Evolutionary conservation across 2,888 invertebrate genomes (phyloP).

Genomic region (Drosophila phalerata): DNA sequence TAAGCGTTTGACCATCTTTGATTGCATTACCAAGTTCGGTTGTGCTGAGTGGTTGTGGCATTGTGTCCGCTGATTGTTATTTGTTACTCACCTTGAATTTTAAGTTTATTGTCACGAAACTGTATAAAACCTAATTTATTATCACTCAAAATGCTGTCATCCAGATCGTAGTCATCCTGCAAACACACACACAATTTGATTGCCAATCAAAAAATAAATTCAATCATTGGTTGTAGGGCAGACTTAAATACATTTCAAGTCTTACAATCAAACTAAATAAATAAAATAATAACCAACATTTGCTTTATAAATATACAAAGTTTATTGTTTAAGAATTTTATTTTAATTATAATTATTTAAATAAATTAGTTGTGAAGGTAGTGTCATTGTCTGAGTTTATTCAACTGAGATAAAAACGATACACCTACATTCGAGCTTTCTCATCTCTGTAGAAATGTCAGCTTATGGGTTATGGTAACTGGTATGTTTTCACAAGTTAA

Average conservation of each 20-base stretch:
- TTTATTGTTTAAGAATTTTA: too few species aligned
- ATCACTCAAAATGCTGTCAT: constrained; percentile 84
- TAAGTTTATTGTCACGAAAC: constrained; percentile 85
- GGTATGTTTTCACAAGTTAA: constrained; percentile 23
- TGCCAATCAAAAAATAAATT: constrained; percentile 39
- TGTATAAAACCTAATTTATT: constrained; percentile 85
- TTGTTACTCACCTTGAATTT: constrained; percentile 84
- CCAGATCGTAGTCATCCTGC: constrained; percentile 85
- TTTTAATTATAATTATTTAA: too few species aligned
- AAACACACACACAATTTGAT: constrained; percentile 38
- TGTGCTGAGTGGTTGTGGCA: constrained; percentile 31
- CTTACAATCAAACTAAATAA: too few species aligned
- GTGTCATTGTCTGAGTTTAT: neutral
- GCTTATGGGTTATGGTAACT: constrained; percentile 27
- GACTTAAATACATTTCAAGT: neutral
- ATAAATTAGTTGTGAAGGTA: too few species aligned
- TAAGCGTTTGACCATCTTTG: constrained; percentile 20
- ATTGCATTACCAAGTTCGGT: constrained; percentile 42
- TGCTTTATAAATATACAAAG: too few species aligned
- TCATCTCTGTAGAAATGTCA: constrained; percentile 14
- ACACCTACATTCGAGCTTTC: constrained; percentile 1
- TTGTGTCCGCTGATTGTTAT: constrained; percentile 55
- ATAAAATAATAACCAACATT: too few species aligned
- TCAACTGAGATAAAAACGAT: constrained; percentile 2
- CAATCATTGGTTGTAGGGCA: constrained; percentile 29